These are phyloP conservation scores for Eulimnadia texana DNA, from an alignment of 1,140 invertebrate species.

Conservation along the genomic window DNA sequence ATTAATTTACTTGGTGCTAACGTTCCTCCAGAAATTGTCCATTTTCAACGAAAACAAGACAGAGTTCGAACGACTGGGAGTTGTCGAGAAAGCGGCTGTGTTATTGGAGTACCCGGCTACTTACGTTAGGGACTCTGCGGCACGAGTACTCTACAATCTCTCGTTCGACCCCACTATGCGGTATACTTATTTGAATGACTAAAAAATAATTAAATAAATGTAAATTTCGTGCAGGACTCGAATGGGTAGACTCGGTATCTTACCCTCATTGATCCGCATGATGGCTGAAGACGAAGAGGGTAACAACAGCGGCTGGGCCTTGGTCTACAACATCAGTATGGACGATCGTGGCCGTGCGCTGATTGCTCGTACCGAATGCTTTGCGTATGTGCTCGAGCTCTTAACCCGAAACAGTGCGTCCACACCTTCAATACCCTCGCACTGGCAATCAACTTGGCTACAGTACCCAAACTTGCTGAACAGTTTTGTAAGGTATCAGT, in stretches of 20 bases:
- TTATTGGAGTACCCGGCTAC: constrained; percentile 39
- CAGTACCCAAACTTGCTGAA: constrained; percentile 1
- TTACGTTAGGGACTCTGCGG: constrained; percentile 70
- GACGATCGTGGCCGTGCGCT: constrained; percentile 66
- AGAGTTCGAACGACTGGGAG: constrained; percentile 50
- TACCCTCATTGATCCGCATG: constrained; percentile 13
- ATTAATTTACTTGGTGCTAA: constrained; percentile 76
- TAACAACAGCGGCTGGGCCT: constrained; percentile 1
- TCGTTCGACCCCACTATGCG: constrained; percentile 64
- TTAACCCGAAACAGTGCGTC: not conserved
- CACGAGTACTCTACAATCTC: constrained; percentile 55
- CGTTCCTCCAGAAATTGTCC: constrained; percentile 88
- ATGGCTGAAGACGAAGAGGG: constrained; percentile 1
- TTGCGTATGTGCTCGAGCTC: not conserved
- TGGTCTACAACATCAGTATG: constrained; percentile 88
- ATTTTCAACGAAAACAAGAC: constrained; percentile 90
- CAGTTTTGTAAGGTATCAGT: constrained; percentile 2
- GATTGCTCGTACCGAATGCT: constrained; percentile 31
- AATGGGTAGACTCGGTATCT: constrained; percentile 7
- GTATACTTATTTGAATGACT: not conserved
- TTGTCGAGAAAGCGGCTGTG: constrained; percentile 37
- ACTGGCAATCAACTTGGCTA: not conserved
- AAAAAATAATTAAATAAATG: not conserved
- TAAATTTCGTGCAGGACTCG: not conserved
- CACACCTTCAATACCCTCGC: not conserved